Conservation (phyloP, 2,888 invertebrate genomes). For the Athripsodes cinereus region DNA sequence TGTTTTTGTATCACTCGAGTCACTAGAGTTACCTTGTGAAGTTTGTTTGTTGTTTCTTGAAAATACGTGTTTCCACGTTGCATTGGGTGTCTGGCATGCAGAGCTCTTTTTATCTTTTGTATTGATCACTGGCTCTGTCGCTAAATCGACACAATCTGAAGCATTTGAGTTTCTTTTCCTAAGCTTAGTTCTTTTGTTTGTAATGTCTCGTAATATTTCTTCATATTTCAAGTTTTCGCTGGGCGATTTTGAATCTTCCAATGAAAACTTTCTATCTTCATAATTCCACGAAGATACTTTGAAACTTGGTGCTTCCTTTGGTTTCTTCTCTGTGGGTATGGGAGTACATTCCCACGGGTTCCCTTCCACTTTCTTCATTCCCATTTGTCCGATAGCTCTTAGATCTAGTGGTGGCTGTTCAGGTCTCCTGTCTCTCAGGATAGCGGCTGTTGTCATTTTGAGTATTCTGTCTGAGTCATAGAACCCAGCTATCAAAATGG, state of each 20-base stretch:
- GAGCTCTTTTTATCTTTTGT: constrained; percentile 28
- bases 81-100: constrained; percentile 15
- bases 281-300: constrained; percentile 23
- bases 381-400: constrained; percentile 43
- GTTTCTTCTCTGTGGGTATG: constrained; percentile 26
- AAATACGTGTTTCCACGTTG: constrained; percentile 20
- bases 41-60: constrained; percentile 17
- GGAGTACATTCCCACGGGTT: constrained; percentile 23
- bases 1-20: constrained; percentile 20
- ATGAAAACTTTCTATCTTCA: constrained; percentile 30
- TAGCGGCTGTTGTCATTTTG: constrained; percentile 43
- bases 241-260: constrained; percentile 14
- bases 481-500: constrained; percentile 61
- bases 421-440: constrained; percentile 47
- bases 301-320: constrained; percentile 21
- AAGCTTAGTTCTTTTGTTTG: constrained; percentile 22
- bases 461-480: constrained; percentile 68
- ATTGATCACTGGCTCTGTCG: constrained; percentile 20
- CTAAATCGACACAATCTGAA: constrained; percentile 15
- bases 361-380: constrained; percentile 25
- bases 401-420: constrained; percentile 55
- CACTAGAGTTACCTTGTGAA: constrained; percentile 19
- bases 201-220: constrained; percentile 19
- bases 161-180: constrained; percentile 22
- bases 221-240: constrained; percentile 22